phyloP scores from a whole-genome alignment of 2,888 invertebrate species.

The Eristalis arbustorum region DNA sequence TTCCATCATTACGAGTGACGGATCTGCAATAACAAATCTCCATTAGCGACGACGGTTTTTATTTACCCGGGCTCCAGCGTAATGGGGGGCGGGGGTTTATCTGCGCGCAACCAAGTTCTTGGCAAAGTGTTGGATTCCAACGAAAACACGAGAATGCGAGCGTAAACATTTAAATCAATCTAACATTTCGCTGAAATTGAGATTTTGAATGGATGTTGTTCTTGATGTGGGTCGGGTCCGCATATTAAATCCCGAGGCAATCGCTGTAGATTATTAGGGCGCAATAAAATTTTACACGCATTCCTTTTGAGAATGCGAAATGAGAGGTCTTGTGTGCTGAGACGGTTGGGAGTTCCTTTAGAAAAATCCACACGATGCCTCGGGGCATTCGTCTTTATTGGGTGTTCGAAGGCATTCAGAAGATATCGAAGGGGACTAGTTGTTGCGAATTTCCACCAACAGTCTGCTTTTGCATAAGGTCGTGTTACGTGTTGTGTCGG shows the following conservation, averaged over 20 bases:
- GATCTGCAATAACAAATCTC: conserved; percentile 12
- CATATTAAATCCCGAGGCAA: background rate
- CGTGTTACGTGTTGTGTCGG: no score
- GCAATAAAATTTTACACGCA: background rate
- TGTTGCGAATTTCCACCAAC: no score
- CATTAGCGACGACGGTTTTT: conserved; percentile 20
- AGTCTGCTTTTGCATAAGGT: no score
- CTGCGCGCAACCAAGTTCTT: background rate
- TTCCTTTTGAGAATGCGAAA: background rate
- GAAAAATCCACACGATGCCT: no score
- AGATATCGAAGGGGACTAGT: no score
- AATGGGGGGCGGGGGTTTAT: background rate
- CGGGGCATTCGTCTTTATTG: no score
- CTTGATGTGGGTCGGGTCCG: background rate
- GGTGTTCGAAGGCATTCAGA: no score
- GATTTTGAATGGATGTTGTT: background rate
- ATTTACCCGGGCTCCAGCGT: background rate
- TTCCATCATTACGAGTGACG: background rate
- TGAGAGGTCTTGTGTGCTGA: background rate
- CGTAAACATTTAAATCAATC: background rate
- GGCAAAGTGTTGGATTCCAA: background rate
- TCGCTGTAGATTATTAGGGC: background rate
- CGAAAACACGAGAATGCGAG: background rate
- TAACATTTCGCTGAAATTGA: background rate
- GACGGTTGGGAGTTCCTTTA: no score